These are phyloP conservation scores for Brotogeris chrysoptera DNA, from an alignment of 2,797 vertebrate genomes.

Conservation along the genomic window DNA sequence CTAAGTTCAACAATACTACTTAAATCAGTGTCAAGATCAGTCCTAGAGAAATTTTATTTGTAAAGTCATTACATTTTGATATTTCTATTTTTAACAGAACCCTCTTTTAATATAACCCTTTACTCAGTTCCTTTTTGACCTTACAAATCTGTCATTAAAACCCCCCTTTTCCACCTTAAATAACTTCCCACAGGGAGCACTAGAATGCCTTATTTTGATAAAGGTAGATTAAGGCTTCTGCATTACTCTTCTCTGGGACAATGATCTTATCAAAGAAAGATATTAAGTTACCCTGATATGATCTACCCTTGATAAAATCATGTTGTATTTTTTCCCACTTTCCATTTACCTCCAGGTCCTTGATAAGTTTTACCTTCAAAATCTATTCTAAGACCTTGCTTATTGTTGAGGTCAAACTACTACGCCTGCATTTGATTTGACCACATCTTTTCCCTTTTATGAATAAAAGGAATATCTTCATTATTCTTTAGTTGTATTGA, in stretches of 20 bases:
- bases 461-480: not conserved
- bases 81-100: not conserved
- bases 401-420: slow-evolving; percentile 8
- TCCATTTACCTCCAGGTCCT: slow-evolving; percentile 4
- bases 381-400: slow-evolving; percentile 1
- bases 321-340: slow-evolving; percentile 10
- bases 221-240: slow-evolving; percentile 25
- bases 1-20: not conserved
- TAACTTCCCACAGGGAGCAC: not conserved
- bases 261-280: slow-evolving; percentile 51
- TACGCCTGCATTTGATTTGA: not conserved
- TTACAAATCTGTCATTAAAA: not conserved
- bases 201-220: not conserved
- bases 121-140: not conserved
- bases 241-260: slow-evolving; percentile 35
- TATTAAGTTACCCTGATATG: slow-evolving; percentile 52
- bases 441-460: not conserved
- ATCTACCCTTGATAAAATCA: slow-evolving; percentile 43
- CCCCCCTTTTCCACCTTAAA: not conserved
- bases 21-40: not conserved
- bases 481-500: not conserved
- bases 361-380: not conserved
- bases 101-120: not conserved
- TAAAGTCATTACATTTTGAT: not conserved
- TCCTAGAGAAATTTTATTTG: not conserved